Conservation (phyloP, 2,797 vertebrate genomes). For the Atherinosoma microstoma region DNA sequence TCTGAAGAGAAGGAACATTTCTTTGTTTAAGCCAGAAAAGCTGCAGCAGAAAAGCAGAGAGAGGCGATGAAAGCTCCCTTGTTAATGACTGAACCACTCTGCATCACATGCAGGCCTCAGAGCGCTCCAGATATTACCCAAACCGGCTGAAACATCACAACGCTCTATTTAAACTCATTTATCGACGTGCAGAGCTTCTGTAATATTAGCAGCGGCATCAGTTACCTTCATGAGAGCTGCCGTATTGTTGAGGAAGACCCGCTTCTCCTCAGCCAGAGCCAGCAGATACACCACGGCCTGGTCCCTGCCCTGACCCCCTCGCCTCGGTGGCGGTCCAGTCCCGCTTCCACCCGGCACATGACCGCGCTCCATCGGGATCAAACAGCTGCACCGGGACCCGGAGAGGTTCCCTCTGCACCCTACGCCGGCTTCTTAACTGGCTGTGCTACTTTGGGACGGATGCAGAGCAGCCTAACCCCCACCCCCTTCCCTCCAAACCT, state of each 20-base stretch:
- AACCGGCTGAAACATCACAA: background rate
- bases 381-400: too few relatives aligned
- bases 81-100: slow-evolving; percentile 29
- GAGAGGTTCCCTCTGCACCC: background rate
- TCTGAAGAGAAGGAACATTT: too few relatives aligned
- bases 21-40: background rate
- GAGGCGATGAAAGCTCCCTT: slow-evolving; percentile 38
- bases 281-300: slow-evolving; percentile 47
- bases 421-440: slow-evolving; percentile 39
- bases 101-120: slow-evolving; percentile 49
- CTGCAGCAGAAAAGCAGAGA: background rate
- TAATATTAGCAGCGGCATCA: slow-evolving; percentile 45
- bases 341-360: slow-evolving; percentile 26
- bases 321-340: slow-evolving; percentile 23
- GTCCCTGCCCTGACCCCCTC: slow-evolving; percentile 35
- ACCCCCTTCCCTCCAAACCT: background rate
- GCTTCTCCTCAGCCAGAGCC: slow-evolving; percentile 60
- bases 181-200: slow-evolving; percentile 23
- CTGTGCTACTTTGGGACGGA: slow-evolving; percentile 43
- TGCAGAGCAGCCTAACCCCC: slow-evolving; percentile 14
- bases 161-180: slow-evolving; percentile 31
- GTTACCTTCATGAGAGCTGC: slow-evolving; percentile 72
- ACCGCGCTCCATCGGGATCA: slow-evolving; percentile 51
- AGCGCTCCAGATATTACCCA: slow-evolving; percentile 14
- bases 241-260: slow-evolving; percentile 50